Percentiles rank a stretch among this genome's conserved stretches.
Conservation (phyloP, 1,140 invertebrate genomes). For the Psilanteris sp. region DNA sequence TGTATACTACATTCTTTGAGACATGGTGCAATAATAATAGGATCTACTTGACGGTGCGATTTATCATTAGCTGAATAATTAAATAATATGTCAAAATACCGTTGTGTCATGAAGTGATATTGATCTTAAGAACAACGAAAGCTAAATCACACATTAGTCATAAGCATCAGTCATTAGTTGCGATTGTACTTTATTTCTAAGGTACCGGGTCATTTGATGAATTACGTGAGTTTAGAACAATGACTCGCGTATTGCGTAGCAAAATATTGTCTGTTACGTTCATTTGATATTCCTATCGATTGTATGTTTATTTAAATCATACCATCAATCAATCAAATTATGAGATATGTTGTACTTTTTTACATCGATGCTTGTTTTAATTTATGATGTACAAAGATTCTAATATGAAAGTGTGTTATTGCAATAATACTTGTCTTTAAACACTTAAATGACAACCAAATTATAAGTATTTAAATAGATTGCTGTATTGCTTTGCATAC, state of each 20-base stretch:
- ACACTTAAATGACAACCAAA: no score
- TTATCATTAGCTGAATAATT: slow-evolving; percentile 28
- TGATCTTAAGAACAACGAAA: slow-evolving; percentile 12
- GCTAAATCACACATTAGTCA: slow-evolving; percentile 11
- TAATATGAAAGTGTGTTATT: no score
- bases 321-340: slow-evolving; percentile 1
- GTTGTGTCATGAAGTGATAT: slow-evolving; percentile 19
- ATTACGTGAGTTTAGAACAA: slow-evolving; percentile 15
- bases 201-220: background rate
- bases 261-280: no score
- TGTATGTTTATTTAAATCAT: slow-evolving; percentile 8
- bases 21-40: slow-evolving; percentile 23
- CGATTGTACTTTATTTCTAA: slow-evolving; percentile 8
- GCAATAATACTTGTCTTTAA: no score
- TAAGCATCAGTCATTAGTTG: slow-evolving; percentile 10
- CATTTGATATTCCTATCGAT: slow-evolving; percentile 3
- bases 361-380: no score
- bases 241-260: slow-evolving; percentile 4
- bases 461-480: no score
- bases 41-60: slow-evolving; percentile 9
- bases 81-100: slow-evolving; percentile 16
- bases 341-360: slow-evolving; percentile 1
- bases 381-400: no score
- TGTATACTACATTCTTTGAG: no score
- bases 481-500: no score